Evolutionary conservation across 2,797 vertebrate genomes (phyloP), one percentile per base, ranked within the genome.

Genomic region (Spheniscus humboldti): DNA sequence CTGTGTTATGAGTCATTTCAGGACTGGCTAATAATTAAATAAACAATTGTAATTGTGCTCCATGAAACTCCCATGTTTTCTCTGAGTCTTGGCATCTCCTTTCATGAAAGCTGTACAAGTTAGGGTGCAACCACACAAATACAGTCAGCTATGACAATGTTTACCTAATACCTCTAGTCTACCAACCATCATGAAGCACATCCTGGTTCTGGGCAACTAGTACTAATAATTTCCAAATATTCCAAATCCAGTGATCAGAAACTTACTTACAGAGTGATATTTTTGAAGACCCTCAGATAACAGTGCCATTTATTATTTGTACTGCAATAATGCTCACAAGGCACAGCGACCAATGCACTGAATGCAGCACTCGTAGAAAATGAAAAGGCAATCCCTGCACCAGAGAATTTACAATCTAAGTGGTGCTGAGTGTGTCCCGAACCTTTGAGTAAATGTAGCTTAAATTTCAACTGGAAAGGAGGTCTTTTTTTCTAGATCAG

Each of bases 1-100:
- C 96, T 97, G 96, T 59, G 59, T 91, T 93, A 37, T 97, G 97
- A 98, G 94, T 97, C 97, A 96, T 90, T 95, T n/a, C 39, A 90
- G 91, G 72, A 96, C 92, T 87, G 45, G 55, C 64, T 83, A 88
- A 66, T 74, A 88, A 84, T 69, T 97, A 94, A 97, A 98, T 97
- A 97, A 91, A 88, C 88, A 95, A 94, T 97, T 97, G 91, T 92
- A 93, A 75, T 85, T 96, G 80, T 95, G 41, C 52, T 77, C 77
- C 8, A 68, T 63, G 68, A 64, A 96, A 39, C 28, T 94, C 94
- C 35, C 45, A 17, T 47, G 60, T 88, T 92, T 92, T 96, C 67
- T 93, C 90, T 63, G 31, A 69, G 56, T 77, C 55, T 91, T 93
- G 80, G 79, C 69, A 85, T 93, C 82, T 95, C 39, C 50, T 86